Evolutionary conservation across 2,113 vertebrate species (phyloP).

Genomic region (Mesitornis unicolor): DNA sequence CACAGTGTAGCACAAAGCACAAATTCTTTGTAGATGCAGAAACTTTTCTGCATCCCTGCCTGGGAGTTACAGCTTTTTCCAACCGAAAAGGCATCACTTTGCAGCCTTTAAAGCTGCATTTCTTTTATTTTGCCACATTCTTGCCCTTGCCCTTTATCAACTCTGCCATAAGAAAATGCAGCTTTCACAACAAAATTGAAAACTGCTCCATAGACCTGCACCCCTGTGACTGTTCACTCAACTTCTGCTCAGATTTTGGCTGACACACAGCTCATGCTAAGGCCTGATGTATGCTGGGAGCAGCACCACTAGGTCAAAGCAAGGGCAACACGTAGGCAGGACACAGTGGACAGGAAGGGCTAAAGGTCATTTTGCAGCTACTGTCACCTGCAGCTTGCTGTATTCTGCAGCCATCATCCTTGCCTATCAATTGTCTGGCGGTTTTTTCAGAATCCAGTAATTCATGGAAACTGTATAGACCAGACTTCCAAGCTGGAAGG

Average conservation of each 20-base stretch:
- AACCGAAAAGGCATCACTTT: background rate
- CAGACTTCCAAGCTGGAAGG: background rate
- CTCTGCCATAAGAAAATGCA: background rate
- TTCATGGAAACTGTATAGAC: background rate
- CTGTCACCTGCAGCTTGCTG: background rate
- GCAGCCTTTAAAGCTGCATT: background rate
- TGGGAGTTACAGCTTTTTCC: background rate
- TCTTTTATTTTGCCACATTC: background rate
- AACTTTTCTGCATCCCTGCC: background rate
- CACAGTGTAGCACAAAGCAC: background rate
- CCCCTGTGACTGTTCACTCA: background rate
- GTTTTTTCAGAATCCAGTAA: background rate
- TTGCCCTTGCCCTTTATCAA: background rate
- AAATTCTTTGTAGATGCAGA: background rate
- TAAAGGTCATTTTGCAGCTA: background rate
- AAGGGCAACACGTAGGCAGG: background rate
- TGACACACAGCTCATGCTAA: background rate
- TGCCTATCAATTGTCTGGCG: background rate
- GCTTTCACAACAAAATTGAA: background rate
- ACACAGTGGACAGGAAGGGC: background rate
- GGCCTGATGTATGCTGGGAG: background rate
- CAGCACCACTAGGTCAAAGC: background rate
- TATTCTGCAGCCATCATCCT: background rate
- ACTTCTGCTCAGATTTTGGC: background rate
- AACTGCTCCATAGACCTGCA: background rate